Conservation (phyloP, 2,888 invertebrate genomes). For the Monopis laevigella region DNA sequence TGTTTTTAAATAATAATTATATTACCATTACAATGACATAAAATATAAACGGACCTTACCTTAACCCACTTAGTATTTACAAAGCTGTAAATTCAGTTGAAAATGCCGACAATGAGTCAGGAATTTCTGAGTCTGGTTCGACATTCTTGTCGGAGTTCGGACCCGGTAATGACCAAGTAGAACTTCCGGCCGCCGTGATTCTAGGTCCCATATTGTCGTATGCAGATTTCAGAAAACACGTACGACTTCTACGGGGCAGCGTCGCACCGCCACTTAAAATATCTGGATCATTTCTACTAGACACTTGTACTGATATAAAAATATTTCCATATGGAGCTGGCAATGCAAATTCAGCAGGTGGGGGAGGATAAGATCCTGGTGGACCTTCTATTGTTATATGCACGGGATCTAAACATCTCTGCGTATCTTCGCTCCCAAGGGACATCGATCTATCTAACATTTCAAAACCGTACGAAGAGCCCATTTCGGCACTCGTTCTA, state of each 20-base stretch:
- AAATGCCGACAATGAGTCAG: conserved; percentile 42
- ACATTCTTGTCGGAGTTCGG: conserved; percentile 35
- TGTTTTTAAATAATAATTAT: not conserved
- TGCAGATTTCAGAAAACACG: conserved; percentile 69
- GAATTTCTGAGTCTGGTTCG: conserved; percentile 27
- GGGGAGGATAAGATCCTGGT: conserved; percentile 48
- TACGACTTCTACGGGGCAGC: conserved; percentile 58
- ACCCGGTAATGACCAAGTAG: conserved; percentile 83
- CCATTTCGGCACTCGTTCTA: conserved; percentile 72
- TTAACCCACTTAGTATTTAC: no score
- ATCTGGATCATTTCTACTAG: conserved; percentile 75
- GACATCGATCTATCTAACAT: conserved; percentile 61
- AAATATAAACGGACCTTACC: no score
- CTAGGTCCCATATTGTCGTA: conserved; percentile 93
- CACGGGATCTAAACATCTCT: conserved; percentile 63
- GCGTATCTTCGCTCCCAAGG: conserved; percentile 55
- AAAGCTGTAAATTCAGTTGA: conserved; percentile 60
- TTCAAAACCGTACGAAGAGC: conserved; percentile 59
- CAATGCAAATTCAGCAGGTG: conserved; percentile 57
- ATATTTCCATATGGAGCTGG: conserved; percentile 74
- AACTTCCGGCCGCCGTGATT: conserved; percentile 89
- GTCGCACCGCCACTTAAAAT: conserved; percentile 67
- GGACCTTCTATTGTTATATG: conserved; percentile 69
- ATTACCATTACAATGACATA: not conserved
- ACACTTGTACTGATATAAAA: conserved; percentile 86